A percentile compares a stretch with the other conserved stretches of the same genome.
These are phyloP conservation scores for Tillus elongatus DNA, from an alignment of 2,888 invertebrate species.

Conservation along the genomic window DNA sequence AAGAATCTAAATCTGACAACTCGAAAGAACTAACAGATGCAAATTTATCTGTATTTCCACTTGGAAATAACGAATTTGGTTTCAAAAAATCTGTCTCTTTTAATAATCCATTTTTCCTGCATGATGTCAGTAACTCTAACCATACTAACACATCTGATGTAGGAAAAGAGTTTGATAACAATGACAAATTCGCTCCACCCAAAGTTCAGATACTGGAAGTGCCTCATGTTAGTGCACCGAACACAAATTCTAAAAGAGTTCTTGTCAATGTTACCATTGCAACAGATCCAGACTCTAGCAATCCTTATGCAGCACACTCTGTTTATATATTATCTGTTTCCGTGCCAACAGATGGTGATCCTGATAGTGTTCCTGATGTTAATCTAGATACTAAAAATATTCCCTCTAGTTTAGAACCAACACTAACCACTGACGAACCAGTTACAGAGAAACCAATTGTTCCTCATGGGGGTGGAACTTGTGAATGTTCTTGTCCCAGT, in stretches of 20 bases:
- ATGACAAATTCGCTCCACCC: constrained; percentile 19
- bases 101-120: constrained; percentile 23
- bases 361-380: constrained; percentile 47
- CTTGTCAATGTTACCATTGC: constrained; percentile 76
- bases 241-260: constrained; percentile 49
- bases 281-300: constrained; percentile 52
- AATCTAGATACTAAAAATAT: constrained; percentile 39
- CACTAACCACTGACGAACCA: constrained; percentile 21
- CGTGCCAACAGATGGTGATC: constrained; percentile 57
- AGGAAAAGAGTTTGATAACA: constrained; percentile 25
- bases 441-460: constrained; percentile 20
- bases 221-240: constrained; percentile 35
- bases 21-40: constrained; percentile 35
- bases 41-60: constrained; percentile 27
- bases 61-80: constrained; percentile 15
- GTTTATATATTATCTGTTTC: constrained; percentile 74
- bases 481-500: constrained; percentile 66
- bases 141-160: constrained; percentile 22
- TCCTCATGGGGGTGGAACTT: constrained; percentile 52
- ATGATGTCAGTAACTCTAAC: constrained; percentile 26
- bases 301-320: constrained; percentile 49
- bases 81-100: constrained; percentile 24
- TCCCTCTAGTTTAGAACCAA: constrained; percentile 15
- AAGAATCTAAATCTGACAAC: too few relatives aligned
- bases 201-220: constrained; percentile 36